Percentiles rank a stretch among this genome's conserved stretches.
phyloP scores from a whole-genome alignment of 2,888 invertebrate species.

The Oscheius myriophilus region DNA sequence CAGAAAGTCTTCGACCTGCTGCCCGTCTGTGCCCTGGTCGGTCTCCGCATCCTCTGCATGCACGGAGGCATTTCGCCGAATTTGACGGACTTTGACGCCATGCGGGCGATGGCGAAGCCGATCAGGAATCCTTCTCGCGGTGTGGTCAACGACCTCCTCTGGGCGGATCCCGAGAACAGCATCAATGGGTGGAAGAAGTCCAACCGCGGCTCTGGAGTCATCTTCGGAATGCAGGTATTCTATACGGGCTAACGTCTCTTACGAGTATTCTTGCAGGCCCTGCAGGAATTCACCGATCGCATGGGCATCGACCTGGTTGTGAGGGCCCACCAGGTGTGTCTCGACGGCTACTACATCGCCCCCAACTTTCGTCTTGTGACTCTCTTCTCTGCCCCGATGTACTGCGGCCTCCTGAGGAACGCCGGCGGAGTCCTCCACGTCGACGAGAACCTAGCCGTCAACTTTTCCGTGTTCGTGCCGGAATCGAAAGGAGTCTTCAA shows the following conservation, averaged over 20 bases:
- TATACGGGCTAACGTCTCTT: conserved; percentile 22
- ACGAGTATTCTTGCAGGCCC: background rate
- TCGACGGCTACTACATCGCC: background rate
- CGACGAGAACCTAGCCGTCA: background rate
- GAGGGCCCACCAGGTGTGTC: background rate
- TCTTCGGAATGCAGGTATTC: conserved; percentile 42
- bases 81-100: conserved; percentile 46
- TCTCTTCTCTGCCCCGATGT: conserved; percentile 1
- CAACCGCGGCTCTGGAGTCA: conserved; percentile 54
- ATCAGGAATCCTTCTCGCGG: conserved; percentile 47
- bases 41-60: conserved; percentile 48
- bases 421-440: background rate
- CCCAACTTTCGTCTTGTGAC: background rate
- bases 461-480: background rate
- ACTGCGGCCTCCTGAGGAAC: background rate
- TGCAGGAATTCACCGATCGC: background rate
- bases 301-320: background rate
- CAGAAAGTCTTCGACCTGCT: conserved; percentile 45
- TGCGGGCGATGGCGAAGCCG: conserved; percentile 39
- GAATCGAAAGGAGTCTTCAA: background rate
- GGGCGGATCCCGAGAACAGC: conserved; percentile 51
- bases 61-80: conserved; percentile 58
- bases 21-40: conserved; percentile 51
- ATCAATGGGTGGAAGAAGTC: conserved; percentile 54
- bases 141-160: conserved; percentile 60